phyloP scores from a whole-genome alignment of 2,888 invertebrate species.

The Leucophenga montana region DNA sequence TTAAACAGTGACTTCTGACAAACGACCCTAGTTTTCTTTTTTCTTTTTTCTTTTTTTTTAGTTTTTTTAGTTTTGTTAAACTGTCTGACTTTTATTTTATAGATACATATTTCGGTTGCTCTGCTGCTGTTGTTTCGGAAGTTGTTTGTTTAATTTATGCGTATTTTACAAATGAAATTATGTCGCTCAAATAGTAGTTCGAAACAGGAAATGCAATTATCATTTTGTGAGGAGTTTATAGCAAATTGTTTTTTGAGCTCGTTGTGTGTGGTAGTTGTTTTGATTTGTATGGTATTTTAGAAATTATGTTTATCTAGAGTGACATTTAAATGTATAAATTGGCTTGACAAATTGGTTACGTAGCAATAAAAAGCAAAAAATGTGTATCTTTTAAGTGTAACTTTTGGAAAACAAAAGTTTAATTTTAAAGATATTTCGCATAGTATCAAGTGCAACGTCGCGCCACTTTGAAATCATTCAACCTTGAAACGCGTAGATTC shows the following conservation, averaged over 20 bases:
- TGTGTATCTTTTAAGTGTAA: too few species aligned
- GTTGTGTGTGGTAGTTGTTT: background rate
- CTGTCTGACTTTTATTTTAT: conserved; percentile 33
- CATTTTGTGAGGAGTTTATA: conserved; percentile 27
- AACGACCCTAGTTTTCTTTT: too few species aligned
- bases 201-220: conserved; percentile 62
- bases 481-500: conserved; percentile 4
- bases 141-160: conserved; percentile 63
- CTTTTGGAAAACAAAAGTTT: too few species aligned
- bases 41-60: too few species aligned
- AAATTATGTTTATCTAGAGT: background rate
- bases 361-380: too few species aligned
- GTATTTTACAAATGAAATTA: conserved; percentile 52
- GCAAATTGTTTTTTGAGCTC: background rate
- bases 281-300: background rate
- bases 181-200: conserved; percentile 36
- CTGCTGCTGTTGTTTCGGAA: conserved; percentile 58
- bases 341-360: too few species aligned
- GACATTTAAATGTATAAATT: background rate
- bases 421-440: too few species aligned
- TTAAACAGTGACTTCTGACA: conserved; percentile 21
- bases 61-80: conserved; percentile 47
- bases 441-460: too few species aligned
- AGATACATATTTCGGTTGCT: conserved; percentile 42
- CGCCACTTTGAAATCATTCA: background rate